These are phyloP conservation scores for Lophotis ruficrista DNA, from an alignment of 2,113 vertebrate species.

Conservation along the genomic window DNA sequence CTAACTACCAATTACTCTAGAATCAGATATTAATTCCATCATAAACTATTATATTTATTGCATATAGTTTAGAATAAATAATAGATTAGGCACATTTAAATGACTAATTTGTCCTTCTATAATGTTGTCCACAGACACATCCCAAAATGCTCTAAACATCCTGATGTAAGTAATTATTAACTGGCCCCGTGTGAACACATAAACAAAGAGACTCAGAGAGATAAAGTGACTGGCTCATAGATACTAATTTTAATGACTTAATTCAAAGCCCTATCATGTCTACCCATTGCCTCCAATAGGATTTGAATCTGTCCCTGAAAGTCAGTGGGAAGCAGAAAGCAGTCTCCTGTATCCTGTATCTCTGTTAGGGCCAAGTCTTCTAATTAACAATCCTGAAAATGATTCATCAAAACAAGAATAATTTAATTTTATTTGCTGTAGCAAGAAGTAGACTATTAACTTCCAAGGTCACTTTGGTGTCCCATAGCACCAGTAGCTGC, in stretches of 20 bases:
- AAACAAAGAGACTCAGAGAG: not conserved
- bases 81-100: not conserved
- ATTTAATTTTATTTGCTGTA: not conserved
- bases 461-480: not conserved
- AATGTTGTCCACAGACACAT: not conserved
- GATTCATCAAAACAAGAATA: not conserved
- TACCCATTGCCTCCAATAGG: not conserved
- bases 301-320: not conserved
- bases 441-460: conserved; percentile 10
- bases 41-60: not conserved
- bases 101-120: not conserved
- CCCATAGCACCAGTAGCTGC: not conserved
- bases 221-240: not conserved
- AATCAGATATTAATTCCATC: not conserved
- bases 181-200: not conserved
- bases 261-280: not conserved
- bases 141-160: not conserved
- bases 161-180: not conserved
- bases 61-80: not conserved
- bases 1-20: conserved; percentile 5
- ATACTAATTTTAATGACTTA: not conserved
- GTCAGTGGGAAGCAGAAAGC: not conserved
- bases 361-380: not conserved
- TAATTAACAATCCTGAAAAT: conserved; percentile 20
- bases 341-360: not conserved